Evolutionary conservation across 2,113 vertebrate genomes (phyloP).

Genomic region (Halcyon malimbica): DNA sequence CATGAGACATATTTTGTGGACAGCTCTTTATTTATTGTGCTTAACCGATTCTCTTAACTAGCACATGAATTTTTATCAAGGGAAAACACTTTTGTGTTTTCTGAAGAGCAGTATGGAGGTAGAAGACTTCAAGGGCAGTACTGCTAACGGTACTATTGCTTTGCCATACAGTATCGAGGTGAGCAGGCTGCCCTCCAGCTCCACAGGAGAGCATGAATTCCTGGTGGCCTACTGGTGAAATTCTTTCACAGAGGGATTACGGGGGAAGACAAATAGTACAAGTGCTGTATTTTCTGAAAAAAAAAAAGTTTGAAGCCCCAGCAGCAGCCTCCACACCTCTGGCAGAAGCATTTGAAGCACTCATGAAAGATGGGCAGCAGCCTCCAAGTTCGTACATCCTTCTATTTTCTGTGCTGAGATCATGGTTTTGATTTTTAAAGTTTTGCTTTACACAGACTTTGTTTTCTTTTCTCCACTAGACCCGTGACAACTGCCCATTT

Average conservation of each 20-base stretch:
- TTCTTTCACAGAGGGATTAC: background rate
- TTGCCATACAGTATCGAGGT: background rate
- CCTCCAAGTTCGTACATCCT: background rate
- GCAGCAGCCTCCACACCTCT: background rate
- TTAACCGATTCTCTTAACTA: conserved; percentile 35
- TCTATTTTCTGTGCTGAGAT: background rate
- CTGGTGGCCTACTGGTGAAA: background rate
- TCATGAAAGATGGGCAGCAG: background rate
- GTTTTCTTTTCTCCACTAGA: background rate
- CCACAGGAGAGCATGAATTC: background rate
- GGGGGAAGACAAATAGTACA: background rate
- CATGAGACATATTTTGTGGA: conserved; percentile 16
- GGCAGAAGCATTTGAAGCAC: background rate
- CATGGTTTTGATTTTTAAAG: background rate
- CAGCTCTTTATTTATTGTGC: conserved; percentile 44
- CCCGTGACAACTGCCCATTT: background rate
- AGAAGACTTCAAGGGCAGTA: background rate
- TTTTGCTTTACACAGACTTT: background rate
- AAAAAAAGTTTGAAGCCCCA: background rate
- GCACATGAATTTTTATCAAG: conserved; percentile 54
- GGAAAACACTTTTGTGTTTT: conserved; percentile 52
- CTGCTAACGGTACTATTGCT: background rate
- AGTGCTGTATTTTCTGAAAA: background rate
- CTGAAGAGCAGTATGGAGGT: background rate
- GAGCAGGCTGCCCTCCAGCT: background rate